Conservation (phyloP, 2,888 invertebrate genomes). For the Pandemis corylana region DNA sequence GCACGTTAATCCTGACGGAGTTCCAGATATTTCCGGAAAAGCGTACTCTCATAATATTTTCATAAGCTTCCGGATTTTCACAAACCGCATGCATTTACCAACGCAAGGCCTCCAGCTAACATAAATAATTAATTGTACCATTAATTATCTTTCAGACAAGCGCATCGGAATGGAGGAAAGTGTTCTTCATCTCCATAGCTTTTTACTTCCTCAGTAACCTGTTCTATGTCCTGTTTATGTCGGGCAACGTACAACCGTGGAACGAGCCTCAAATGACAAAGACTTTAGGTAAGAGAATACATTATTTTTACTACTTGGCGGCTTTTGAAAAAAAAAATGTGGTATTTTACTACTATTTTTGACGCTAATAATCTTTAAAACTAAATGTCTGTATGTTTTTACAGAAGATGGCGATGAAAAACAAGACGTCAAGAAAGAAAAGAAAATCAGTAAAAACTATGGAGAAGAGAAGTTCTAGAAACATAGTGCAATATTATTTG, state of each 20-base stretch:
- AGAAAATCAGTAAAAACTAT: constrained; percentile 19
- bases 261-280: constrained; percentile 72
- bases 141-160: constrained; percentile 69
- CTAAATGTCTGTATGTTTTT: constrained; percentile 2
- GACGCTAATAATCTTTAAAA: too few species aligned
- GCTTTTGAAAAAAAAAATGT: too few species aligned
- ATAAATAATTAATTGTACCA: not conserved
- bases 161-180: constrained; percentile 84
- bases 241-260: constrained; percentile 87
- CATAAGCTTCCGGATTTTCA: not conserved
- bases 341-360: too few species aligned
- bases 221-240: constrained; percentile 86
- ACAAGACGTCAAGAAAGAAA: constrained; percentile 21
- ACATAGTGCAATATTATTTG: not conserved
- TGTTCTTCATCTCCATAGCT: constrained; percentile 86
- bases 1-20: not conserved
- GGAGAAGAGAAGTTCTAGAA: constrained; percentile 36
- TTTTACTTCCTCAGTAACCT: constrained; percentile 86
- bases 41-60: not conserved
- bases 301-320: too few species aligned
- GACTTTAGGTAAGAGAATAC: constrained; percentile 57
- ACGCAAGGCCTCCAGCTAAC: not conserved
- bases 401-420: constrained; percentile 39
- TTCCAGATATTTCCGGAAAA: not conserved
- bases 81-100: not conserved